These are phyloP conservation scores for Mechanitis mazaeus DNA, from an alignment of 2,888 invertebrate species.

Conservation along the genomic window DNA sequence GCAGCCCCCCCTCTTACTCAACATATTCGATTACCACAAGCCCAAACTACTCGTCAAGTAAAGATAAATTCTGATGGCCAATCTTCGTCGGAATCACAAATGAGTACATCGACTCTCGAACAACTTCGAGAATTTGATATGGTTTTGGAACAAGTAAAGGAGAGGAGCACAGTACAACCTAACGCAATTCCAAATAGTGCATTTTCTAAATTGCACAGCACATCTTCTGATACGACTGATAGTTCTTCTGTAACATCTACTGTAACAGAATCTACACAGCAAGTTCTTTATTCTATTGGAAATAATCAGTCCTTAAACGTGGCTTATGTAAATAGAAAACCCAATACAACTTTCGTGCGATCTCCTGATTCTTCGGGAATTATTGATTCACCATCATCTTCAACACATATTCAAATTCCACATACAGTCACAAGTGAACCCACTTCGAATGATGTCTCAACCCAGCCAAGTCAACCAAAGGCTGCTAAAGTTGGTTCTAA, in stretches of 20 bases:
- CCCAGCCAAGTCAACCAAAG: conserved; percentile 40
- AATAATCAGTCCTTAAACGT: conserved; percentile 59
- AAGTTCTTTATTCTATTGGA: conserved; percentile 63
- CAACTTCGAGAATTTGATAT: conserved; percentile 88
- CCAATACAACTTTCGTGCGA: conserved; percentile 52
- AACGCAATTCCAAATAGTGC: conserved; percentile 40
- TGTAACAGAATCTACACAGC: conserved; percentile 48
- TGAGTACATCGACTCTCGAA: conserved; percentile 85
- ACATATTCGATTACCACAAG: conserved; percentile 60
- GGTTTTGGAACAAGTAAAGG: conserved; percentile 88
- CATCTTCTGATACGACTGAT: conserved; percentile 51
- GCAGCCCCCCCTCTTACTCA: conserved; percentile 68
- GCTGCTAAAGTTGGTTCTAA: conserved; percentile 53
- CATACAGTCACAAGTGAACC: conserved; percentile 54
- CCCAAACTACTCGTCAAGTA: conserved; percentile 45
- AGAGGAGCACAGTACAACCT: conserved; percentile 81
- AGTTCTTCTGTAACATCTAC: conserved; percentile 41
- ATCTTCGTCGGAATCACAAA: conserved; percentile 74
- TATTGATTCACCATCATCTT: conserved; percentile 56
- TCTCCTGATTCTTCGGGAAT: conserved; percentile 66
- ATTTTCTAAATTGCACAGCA: conserved; percentile 45
- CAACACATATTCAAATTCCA: conserved; percentile 49
- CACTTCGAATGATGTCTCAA: conserved; percentile 40
- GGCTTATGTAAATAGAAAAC: conserved; percentile 63
- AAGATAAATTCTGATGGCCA: conserved; percentile 54